Conservation (phyloP, 2,113 vertebrate species). For the Diadophis punctatus region DNA sequence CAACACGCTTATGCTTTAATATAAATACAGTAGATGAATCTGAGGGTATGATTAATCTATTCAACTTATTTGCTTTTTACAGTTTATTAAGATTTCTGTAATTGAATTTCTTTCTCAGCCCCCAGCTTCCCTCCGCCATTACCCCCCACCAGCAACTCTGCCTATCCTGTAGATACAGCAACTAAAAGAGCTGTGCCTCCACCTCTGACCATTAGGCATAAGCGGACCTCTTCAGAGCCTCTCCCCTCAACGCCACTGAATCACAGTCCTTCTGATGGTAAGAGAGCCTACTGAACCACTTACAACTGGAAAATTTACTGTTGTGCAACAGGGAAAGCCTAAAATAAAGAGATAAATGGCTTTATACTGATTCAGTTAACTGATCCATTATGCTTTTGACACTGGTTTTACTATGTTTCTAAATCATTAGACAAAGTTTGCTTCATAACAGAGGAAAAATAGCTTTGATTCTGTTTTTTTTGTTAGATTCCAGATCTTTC, state of each 20-base stretch:
- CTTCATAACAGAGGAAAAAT: background rate
- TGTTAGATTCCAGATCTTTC: slow-evolving; percentile 31
- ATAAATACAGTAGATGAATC: background rate
- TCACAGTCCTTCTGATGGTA: slow-evolving; percentile 45
- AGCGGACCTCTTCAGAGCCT: slow-evolving; percentile 64
- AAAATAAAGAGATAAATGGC: background rate
- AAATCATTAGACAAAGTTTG: background rate
- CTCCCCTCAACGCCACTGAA: slow-evolving; percentile 52
- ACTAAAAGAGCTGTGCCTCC: slow-evolving; percentile 35
- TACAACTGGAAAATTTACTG: background rate
- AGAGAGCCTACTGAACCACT: background rate
- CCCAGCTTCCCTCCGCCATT: slow-evolving; percentile 52
- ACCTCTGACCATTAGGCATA: slow-evolving; percentile 61
- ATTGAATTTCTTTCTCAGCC: slow-evolving; percentile 37
- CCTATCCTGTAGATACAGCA: slow-evolving; percentile 38
- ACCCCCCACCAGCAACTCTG: slow-evolving; percentile 32
- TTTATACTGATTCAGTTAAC: background rate
- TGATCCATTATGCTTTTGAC: background rate
- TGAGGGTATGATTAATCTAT: background rate
- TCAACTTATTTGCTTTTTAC: background rate
- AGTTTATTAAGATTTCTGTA: background rate
- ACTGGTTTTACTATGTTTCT: background rate
- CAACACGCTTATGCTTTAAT: background rate
- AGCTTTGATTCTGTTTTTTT: background rate
- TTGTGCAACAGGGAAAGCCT: background rate